A percentile compares a stretch with the other conserved stretches of the same genome.
These are phyloP conservation scores for Petrophora chlorosata DNA, from an alignment of 2,888 invertebrate genomes.

Conservation along the genomic window DNA sequence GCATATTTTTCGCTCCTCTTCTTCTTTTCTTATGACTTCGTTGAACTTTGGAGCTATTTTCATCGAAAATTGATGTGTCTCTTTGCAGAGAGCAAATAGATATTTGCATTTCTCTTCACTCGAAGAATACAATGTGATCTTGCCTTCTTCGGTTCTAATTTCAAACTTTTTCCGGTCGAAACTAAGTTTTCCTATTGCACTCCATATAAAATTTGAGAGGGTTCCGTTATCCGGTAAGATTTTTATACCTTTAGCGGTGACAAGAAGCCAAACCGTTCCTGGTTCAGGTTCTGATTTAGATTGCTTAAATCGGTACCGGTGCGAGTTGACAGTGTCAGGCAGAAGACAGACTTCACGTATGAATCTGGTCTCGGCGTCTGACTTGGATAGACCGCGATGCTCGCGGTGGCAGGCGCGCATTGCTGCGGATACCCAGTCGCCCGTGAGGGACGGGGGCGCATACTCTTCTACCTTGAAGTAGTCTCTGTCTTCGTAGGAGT, in stretches of 20 bases:
- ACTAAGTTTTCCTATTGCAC: slow-evolving; percentile 96
- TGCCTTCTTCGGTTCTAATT: slow-evolving; percentile 94
- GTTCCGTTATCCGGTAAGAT: slow-evolving; percentile 89
- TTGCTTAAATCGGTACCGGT: slow-evolving; percentile 91
- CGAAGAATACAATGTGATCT: slow-evolving; percentile 94
- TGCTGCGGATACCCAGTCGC: slow-evolving; percentile 84
- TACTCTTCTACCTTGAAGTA: slow-evolving; percentile 93
- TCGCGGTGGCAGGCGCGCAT: slow-evolving; percentile 92
- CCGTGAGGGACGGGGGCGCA: slow-evolving; percentile 87
- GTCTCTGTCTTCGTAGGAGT: slow-evolving; percentile 66
- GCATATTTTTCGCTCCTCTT: slow-evolving; percentile 88
- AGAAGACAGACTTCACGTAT: slow-evolving; percentile 94
- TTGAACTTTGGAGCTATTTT: slow-evolving; percentile 93
- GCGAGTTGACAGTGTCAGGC: slow-evolving; percentile 95
- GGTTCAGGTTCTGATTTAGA: slow-evolving; percentile 89
- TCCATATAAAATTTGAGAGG: slow-evolving; percentile 95
- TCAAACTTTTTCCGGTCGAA: slow-evolving; percentile 99
- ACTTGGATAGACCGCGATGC: slow-evolving; percentile 89
- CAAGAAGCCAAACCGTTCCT: slow-evolving; percentile 93
- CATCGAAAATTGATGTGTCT: slow-evolving; percentile 98
- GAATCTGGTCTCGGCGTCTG: slow-evolving; percentile 93
- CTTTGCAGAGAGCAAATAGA: slow-evolving; percentile 92
- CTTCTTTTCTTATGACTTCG: slow-evolving; percentile 92
- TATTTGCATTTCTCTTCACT: slow-evolving; percentile 97
- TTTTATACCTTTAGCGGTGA: slow-evolving; percentile 96